These are phyloP conservation scores for Papilio gigon DNA, from an alignment of 2,888 invertebrate species.

Conservation along the genomic window DNA sequence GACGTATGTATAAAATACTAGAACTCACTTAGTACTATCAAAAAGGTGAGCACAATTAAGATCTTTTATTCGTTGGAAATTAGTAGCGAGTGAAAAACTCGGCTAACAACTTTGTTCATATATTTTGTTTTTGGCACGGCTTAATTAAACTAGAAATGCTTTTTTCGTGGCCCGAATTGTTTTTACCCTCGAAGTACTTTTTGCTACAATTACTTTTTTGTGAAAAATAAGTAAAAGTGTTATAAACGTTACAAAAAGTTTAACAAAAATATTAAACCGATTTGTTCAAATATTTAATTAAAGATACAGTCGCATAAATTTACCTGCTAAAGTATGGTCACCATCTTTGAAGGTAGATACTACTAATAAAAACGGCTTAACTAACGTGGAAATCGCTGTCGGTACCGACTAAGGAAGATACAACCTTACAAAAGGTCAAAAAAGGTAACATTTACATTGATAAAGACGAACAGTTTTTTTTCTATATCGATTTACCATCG, in stretches of 20 bases:
- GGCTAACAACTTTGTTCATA: conserved; percentile 31
- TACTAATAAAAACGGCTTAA: too few species aligned
- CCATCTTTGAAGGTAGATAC: background rate
- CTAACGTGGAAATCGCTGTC: too few species aligned
- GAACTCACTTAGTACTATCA: conserved; percentile 11
- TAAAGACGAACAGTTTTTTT: too few species aligned
- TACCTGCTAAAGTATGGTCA: background rate
- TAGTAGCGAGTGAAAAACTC: conserved; percentile 33
- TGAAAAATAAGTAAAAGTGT: conserved; percentile 4
- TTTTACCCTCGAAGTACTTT: conserved; percentile 25
- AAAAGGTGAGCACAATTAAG: conserved; percentile 31
- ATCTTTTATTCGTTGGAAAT: conserved; percentile 33
- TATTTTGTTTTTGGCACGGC: conserved; percentile 38
- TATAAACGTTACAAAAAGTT: background rate
- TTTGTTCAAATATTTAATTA: background rate
- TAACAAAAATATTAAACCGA: background rate
- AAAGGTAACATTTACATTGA: too few species aligned
- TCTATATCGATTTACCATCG: background rate
- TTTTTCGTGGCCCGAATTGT: conserved; percentile 35
- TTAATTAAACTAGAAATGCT: conserved; percentile 39
- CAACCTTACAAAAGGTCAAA: too few species aligned
- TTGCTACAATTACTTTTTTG: conserved; percentile 14
- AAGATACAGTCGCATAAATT: background rate
- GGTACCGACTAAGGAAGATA: too few species aligned
- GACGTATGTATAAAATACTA: conserved; percentile 4